Conservation (phyloP, 2,888 invertebrate genomes). For the Pasiphila rectangulata region DNA sequence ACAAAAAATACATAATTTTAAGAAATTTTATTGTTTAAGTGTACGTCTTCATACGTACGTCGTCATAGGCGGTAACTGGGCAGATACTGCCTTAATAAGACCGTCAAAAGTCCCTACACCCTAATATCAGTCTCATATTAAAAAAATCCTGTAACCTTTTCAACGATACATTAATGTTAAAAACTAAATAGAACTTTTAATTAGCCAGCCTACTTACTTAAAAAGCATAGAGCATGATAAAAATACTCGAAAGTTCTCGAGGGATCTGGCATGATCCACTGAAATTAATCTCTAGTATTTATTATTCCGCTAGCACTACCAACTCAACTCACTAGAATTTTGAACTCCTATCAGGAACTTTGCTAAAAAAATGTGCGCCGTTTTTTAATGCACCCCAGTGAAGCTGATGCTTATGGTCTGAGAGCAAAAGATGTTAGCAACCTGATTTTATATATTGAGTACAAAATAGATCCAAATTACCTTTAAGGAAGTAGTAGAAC, state of each 20-base stretch:
- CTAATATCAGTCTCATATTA: too few relatives aligned
- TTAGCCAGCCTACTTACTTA: conserved; percentile 4
- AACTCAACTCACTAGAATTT: conserved; percentile 32
- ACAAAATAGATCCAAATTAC: too few relatives aligned
- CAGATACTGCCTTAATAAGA: too few relatives aligned
- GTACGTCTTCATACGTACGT: too few relatives aligned
- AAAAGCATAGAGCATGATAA: conserved; percentile 3
- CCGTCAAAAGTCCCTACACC: too few relatives aligned
- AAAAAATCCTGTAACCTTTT: too few relatives aligned
- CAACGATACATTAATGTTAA: background rate
- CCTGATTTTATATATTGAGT: too few relatives aligned
- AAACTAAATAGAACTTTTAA: background rate
- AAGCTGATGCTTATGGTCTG: conserved; percentile 25
- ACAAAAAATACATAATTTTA: too few relatives aligned
- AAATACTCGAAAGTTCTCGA: conserved; percentile 7
- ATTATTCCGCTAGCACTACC: conserved; percentile 47
- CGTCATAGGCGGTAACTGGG: too few relatives aligned
- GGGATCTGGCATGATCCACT: conserved; percentile 30
- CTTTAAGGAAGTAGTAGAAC: too few relatives aligned
- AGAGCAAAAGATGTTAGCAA: too few relatives aligned
- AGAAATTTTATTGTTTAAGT: too few relatives aligned
- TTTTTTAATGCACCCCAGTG: conserved; percentile 34
- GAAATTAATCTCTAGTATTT: conserved; percentile 44
- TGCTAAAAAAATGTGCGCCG: conserved; percentile 34
- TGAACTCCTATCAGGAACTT: conserved; percentile 41